Conservation (phyloP, 2,888 invertebrate genomes). For the Polymixis lichenea region DNA sequence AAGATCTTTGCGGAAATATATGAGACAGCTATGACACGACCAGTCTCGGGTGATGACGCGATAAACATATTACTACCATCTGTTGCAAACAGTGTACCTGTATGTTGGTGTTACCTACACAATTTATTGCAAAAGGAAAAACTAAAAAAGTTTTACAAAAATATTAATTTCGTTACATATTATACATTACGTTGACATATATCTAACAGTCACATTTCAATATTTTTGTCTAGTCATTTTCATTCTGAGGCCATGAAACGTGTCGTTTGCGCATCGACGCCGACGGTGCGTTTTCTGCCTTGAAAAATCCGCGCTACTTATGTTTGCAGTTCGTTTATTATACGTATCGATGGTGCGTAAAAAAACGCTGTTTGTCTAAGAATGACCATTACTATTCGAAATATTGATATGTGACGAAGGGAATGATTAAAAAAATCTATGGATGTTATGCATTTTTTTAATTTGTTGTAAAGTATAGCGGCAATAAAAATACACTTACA, state of each 20-base stretch:
- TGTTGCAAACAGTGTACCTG: conserved; percentile 7
- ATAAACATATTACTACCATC: conserved; percentile 32
- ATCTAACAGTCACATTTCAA: background rate
- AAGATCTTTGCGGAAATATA: conserved; percentile 36
- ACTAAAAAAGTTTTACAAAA: background rate
- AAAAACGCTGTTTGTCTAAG: background rate
- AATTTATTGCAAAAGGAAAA: background rate
- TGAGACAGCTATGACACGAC: conserved; percentile 20
- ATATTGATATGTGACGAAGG: no score
- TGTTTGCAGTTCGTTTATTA: no score
- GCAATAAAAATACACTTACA: no score
- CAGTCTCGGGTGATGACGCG: conserved; percentile 4
- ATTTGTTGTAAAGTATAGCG: no score
- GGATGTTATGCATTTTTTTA: no score
- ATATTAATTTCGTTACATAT: background rate
- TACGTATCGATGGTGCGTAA: background rate
- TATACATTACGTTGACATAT: no score
- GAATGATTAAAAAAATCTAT: no score
- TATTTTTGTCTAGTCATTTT: no score
- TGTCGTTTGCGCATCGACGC: background rate
- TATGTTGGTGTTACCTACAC: background rate
- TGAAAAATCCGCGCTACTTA: background rate
- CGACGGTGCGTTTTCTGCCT: background rate
- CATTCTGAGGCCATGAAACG: no score
- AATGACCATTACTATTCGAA: no score